Percentiles rank a stretch among this genome's conserved stretches.
These are phyloP conservation scores for Leptothorax acervorum DNA, from an alignment of 2,888 invertebrate genomes.

Conservation along the genomic window DNA sequence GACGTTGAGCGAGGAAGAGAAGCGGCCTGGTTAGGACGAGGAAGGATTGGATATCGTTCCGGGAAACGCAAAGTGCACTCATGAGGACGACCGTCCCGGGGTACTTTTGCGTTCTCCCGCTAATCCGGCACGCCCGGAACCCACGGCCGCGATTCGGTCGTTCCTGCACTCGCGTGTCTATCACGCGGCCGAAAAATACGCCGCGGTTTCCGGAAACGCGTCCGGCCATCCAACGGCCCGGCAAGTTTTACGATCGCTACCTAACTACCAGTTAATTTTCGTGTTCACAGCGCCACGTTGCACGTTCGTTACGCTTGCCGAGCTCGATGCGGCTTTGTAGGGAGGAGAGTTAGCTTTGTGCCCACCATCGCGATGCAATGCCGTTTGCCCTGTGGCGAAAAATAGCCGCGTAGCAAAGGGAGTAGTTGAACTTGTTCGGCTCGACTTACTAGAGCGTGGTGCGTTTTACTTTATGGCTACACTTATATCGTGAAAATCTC, in stretches of 20 bases:
- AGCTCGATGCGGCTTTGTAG: constrained; percentile 19
- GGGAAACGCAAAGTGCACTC: constrained; percentile 34
- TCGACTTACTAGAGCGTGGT: constrained; percentile 9
- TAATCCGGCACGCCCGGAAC: constrained; percentile 1
- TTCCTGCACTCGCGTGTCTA: constrained; percentile 27
- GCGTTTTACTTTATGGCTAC: background rate
- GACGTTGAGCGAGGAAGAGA: constrained; percentile 22
- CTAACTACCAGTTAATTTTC: constrained; percentile 63
- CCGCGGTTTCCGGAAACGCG: constrained; percentile 29
- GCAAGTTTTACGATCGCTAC: constrained; percentile 60
- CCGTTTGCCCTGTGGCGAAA: constrained; percentile 20
- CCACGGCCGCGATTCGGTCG: background rate
- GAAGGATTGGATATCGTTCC: constrained; percentile 19
- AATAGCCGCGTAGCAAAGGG: constrained; percentile 27
- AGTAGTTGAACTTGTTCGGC: constrained; percentile 21
- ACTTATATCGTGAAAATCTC: background rate
- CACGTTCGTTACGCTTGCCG: constrained; percentile 34
- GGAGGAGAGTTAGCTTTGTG: constrained; percentile 31
- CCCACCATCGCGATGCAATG: constrained; percentile 10
- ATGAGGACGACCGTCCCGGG: constrained; percentile 17
- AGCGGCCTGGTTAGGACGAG: background rate
- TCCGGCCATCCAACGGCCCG: constrained; percentile 11
- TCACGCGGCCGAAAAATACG: constrained; percentile 29
- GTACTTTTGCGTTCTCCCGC: constrained; percentile 6
- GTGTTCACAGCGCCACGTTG: constrained; percentile 28